A percentile compares a stretch with the other conserved stretches of the same genome.
Evolutionary conservation across 2,113 vertebrate genomes (phyloP).

Genomic region (Campylomormyrus numenius): DNA sequence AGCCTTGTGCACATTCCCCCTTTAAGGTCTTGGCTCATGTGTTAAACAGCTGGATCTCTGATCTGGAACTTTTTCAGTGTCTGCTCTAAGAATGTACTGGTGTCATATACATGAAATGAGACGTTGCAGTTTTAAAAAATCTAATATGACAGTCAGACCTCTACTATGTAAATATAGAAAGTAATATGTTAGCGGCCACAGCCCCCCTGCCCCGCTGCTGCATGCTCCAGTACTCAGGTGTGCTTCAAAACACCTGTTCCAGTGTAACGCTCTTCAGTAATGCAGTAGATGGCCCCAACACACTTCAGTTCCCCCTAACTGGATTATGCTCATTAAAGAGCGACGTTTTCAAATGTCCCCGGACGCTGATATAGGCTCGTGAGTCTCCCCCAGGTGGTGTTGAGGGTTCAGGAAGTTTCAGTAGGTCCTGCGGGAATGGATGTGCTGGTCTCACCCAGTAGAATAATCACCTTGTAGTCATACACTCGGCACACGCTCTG

Average conservation of each 20-base stretch:
- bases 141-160: not conserved
- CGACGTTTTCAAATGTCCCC: conserved; percentile 46
- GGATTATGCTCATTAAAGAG: conserved; percentile 57
- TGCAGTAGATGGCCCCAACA: conserved; percentile 22
- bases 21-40: not conserved
- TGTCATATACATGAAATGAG: not conserved
- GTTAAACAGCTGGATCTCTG: not conserved
- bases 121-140: not conserved
- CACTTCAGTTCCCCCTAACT: conserved; percentile 45
- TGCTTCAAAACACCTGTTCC: not conserved
- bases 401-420: not conserved
- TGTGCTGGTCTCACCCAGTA: not conserved
- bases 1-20: not conserved
- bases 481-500: not conserved
- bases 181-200: not conserved
- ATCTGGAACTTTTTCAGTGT: not conserved
- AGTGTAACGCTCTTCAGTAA: not conserved
- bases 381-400: not conserved
- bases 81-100: not conserved
- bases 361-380: conserved; percentile 32
- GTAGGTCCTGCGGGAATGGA: not conserved
- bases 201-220: not conserved
- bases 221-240: not conserved
- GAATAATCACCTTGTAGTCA: not conserved
- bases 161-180: not conserved